These are phyloP conservation scores for Callocephalon fimbriatum DNA, from an alignment of 2,113 vertebrate species.

Conservation along the genomic window DNA sequence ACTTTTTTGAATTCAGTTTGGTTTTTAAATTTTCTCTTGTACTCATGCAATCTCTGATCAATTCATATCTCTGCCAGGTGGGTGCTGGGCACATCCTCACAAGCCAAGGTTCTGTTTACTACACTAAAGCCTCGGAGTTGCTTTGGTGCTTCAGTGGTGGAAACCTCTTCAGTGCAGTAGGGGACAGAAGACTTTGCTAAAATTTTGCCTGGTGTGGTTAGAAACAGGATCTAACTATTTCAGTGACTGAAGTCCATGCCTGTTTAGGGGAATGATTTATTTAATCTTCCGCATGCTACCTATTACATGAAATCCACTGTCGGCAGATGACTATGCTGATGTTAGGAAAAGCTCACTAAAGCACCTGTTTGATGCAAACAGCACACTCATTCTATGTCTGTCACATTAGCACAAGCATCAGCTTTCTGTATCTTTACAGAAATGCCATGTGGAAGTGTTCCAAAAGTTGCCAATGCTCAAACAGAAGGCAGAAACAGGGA, in stretches of 20 bases:
- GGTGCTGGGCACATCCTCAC: not conserved
- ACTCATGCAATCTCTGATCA: not conserved
- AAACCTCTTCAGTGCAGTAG: not conserved
- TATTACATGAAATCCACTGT: not conserved
- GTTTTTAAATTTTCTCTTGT: not conserved
- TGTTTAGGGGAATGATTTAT: not conserved
- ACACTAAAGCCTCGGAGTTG: not conserved
- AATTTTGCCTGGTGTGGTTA: not conserved
- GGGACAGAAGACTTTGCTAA: not conserved
- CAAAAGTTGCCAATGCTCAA: not conserved
- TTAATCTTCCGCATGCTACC: not conserved
- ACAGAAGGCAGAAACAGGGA: not conserved
- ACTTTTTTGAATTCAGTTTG: not conserved
- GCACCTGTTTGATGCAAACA: not conserved
- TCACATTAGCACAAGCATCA: not conserved
- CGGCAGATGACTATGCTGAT: not conserved
- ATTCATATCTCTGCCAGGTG: not conserved
- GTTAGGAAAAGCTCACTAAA: not conserved
- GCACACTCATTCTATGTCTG: not conserved
- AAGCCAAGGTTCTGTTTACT: not conserved
- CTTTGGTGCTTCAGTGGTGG: not conserved
- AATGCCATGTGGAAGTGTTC: not conserved
- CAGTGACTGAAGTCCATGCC: not conserved
- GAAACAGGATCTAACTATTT: not conserved
- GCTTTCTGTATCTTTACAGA: conserved; percentile 21